These are phyloP conservation scores for Dendrolimus punctatus DNA, from an alignment of 1,140 invertebrate genomes.

Conservation along the genomic window DNA sequence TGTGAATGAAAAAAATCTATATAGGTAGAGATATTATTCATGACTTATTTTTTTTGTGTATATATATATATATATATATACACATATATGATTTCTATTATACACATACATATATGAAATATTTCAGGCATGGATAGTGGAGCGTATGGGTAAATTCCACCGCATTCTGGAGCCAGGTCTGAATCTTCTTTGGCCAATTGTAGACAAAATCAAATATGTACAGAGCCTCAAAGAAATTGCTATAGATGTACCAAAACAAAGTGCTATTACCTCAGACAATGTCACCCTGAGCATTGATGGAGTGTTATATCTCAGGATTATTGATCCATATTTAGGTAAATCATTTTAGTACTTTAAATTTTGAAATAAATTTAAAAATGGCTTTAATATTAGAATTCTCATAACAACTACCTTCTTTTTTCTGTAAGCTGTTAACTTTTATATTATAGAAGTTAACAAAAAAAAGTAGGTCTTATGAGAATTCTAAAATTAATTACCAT, in stretches of 20 bases:
- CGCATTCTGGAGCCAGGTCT: constrained; percentile 95
- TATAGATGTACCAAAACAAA: constrained; percentile 99
- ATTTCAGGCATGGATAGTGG: constrained; percentile 95
- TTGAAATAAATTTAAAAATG: constrained; percentile 6
- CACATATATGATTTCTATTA: too few relatives aligned
- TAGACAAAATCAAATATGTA: constrained; percentile 97
- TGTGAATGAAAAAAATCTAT: too few relatives aligned
- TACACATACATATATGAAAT: too few relatives aligned
- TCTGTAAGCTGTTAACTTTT: too few relatives aligned
- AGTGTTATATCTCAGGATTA: constrained; percentile 94
- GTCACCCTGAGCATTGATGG: constrained; percentile 98
- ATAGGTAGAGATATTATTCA: too few relatives aligned
- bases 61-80: too few relatives aligned
- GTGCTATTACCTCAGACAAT: constrained; percentile 98
- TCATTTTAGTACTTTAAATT: constrained; percentile 4
- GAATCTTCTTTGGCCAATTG: constrained; percentile 92
- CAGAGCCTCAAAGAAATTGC: constrained; percentile 99
- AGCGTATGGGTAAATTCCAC: constrained; percentile 98
- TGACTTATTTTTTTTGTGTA: too few relatives aligned
- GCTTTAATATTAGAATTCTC: background rate
- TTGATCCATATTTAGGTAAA: constrained; percentile 90
- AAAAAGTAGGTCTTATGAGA: too few relatives aligned
- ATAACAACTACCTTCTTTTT: background rate
- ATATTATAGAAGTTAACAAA: too few relatives aligned
- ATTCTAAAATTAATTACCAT: too few relatives aligned